Evolutionary conservation across 2,113 vertebrate genomes (phyloP).

Genomic region (Caretta caretta): DNA sequence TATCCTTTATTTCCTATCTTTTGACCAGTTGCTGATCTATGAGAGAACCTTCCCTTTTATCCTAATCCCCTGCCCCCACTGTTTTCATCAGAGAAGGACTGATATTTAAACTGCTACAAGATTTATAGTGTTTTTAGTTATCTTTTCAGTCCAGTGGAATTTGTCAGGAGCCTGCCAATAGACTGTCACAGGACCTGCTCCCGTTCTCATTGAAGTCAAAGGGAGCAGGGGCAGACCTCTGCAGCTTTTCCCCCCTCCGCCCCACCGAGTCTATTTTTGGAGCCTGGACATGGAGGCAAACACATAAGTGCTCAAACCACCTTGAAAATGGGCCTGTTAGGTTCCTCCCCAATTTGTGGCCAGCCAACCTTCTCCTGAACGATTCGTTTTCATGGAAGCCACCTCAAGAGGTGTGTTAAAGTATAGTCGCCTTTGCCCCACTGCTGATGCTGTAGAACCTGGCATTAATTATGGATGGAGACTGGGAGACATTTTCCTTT

Average conservation of each 20-base stretch:
- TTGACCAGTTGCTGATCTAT: neutral
- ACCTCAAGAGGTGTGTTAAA: neutral
- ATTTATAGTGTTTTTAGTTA: neutral
- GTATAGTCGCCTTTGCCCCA: neutral
- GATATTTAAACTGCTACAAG: neutral
- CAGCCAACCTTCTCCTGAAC: neutral
- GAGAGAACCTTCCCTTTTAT: neutral
- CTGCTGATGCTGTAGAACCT: neutral
- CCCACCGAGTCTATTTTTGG: neutral
- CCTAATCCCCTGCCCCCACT: neutral
- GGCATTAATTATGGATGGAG: neutral
- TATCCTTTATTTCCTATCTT: neutral
- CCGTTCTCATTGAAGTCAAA: neutral
- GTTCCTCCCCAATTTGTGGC: neutral
- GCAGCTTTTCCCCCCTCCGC: neutral
- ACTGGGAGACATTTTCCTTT: neutral
- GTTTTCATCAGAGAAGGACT: neutral
- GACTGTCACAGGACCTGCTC: neutral
- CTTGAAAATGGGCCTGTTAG: neutral
- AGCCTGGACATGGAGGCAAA: neutral
- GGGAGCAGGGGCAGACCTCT: neutral
- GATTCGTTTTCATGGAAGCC: neutral
- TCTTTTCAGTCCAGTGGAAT: neutral
- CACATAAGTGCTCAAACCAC: neutral
- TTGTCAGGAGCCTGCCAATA: neutral